A percentile compares a stretch with the other conserved stretches of the same genome.
Evolutionary conservation across 2,113 vertebrate genomes (phyloP).

Genomic region (Festucalex cinctus): DNA sequence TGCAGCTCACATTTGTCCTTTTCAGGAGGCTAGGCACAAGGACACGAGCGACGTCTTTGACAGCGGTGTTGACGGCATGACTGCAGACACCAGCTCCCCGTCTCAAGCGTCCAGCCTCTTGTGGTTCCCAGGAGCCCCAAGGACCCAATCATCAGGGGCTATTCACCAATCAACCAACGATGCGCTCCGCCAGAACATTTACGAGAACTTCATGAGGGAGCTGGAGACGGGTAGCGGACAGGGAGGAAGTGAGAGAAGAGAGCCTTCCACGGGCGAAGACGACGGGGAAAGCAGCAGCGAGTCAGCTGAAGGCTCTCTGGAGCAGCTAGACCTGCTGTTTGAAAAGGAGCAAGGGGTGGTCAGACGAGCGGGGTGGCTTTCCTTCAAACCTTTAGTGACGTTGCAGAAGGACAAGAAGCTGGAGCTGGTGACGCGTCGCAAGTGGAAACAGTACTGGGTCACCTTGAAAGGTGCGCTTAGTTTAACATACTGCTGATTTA

Average conservation of each 20-base stretch:
- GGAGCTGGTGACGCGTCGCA: conserved; percentile 86
- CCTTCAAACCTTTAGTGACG: conserved; percentile 90
- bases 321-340: conserved; percentile 89
- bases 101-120: conserved; percentile 74
- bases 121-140: conserved; percentile 79
- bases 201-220: conserved; percentile 91
- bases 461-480: conserved; percentile 85
- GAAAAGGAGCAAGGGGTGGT: conserved; percentile 96
- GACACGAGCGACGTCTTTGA: conserved; percentile 85
- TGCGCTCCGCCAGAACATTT: conserved; percentile 85
- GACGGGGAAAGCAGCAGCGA: conserved; percentile 83
- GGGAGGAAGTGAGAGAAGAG: conserved; percentile 47
- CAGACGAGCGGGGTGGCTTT: conserved; percentile 91
- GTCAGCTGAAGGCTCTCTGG: conserved; percentile 85
- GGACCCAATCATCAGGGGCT: conserved; percentile 78
- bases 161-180: conserved; percentile 75
- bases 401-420: conserved; percentile 94
- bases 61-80: conserved; percentile 82
- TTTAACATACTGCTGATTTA: background rate
- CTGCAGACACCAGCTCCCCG: conserved; percentile 74
- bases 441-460: conserved; percentile 97
- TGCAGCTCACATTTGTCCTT: conserved; percentile 3
- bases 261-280: conserved; percentile 63
- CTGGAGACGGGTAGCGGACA: conserved; percentile 76
- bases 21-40: conserved; percentile 84